Percentiles rank a stretch among this genome's conserved stretches.
Conservation (phyloP, 2,888 invertebrate species). For the Augiades crinisus region DNA sequence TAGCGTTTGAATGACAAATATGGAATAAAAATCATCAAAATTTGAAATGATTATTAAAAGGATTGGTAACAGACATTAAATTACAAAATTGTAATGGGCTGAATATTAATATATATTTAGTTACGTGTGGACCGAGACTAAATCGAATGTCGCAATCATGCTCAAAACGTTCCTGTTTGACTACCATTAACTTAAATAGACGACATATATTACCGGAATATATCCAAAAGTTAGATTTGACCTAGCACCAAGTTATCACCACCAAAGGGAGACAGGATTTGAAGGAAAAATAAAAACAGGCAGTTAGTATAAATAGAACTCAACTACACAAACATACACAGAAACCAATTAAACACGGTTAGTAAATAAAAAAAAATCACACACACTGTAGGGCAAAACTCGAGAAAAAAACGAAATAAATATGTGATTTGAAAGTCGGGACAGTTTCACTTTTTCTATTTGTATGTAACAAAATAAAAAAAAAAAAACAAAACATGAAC, state of each 20-base stretch:
- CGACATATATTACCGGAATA: conserved; percentile 40
- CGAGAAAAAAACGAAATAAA: conserved; percentile 37
- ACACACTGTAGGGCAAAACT: conserved; percentile 30
- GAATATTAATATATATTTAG: not conserved
- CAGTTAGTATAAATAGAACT: conserved; percentile 64
- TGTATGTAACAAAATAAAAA: conserved; percentile 22
- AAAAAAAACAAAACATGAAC: too few species aligned
- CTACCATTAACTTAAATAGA: conserved; percentile 49
- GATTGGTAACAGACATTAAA: too few species aligned
- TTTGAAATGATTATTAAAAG: too few species aligned
- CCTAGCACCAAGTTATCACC: conserved; percentile 72
- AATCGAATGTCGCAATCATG: conserved; percentile 1
- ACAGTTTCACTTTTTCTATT: conserved; percentile 41
- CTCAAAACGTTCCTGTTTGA: conserved; percentile 8
- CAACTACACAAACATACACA: conserved; percentile 53
- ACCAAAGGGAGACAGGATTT: conserved; percentile 51
- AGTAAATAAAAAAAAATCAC: conserved; percentile 53
- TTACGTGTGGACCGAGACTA: not conserved
- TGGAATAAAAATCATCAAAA: too few species aligned
- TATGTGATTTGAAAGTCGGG: conserved; percentile 37
- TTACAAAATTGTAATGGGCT: too few species aligned
- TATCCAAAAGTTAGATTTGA: conserved; percentile 45
- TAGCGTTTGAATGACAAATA: too few species aligned
- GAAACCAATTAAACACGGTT: conserved; percentile 53
- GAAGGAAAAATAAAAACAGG: conserved; percentile 48